These are phyloP conservation scores for Bhutanitis thaidina DNA, from an alignment of 2,888 invertebrate genomes.

Conservation along the genomic window DNA sequence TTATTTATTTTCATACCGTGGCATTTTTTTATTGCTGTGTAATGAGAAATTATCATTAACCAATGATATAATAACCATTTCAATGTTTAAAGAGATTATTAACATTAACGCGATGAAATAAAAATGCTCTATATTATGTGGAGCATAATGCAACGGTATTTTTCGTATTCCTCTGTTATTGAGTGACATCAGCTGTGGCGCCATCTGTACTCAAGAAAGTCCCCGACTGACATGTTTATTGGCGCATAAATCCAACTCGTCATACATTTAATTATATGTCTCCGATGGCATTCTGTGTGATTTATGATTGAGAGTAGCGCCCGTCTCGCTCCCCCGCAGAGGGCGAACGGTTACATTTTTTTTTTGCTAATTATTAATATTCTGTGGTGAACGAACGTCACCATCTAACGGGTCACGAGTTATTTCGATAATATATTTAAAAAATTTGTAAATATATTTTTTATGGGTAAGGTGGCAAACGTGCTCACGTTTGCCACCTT, in stretches of 20 bases:
- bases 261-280: constrained; percentile 64
- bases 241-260: constrained; percentile 55
- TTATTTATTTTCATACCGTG: too few relatives aligned
- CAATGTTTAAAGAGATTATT: too few relatives aligned
- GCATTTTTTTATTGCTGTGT: too few relatives aligned
- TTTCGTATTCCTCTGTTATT: neutral
- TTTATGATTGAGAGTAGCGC: constrained; percentile 26
- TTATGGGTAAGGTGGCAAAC: too few relatives aligned
- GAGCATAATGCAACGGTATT: neutral
- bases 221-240: constrained; percentile 56
- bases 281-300: constrained; percentile 44
- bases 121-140: too few relatives aligned
- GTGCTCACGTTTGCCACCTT: too few relatives aligned
- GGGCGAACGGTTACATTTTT: constrained; percentile 5
- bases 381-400: constrained; percentile 3
- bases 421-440: too few relatives aligned
- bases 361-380: constrained; percentile 16
- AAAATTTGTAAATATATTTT: too few relatives aligned
- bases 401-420: too few relatives aligned
- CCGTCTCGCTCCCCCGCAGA: constrained; percentile 2
- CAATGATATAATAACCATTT: too few relatives aligned
- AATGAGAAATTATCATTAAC: too few relatives aligned
- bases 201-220: constrained; percentile 21
- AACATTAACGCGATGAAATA: too few relatives aligned
- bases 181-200: constrained; percentile 19